These are phyloP conservation scores for Notodonta dromedarius DNA, from an alignment of 2,888 invertebrate genomes.

Conservation along the genomic window DNA sequence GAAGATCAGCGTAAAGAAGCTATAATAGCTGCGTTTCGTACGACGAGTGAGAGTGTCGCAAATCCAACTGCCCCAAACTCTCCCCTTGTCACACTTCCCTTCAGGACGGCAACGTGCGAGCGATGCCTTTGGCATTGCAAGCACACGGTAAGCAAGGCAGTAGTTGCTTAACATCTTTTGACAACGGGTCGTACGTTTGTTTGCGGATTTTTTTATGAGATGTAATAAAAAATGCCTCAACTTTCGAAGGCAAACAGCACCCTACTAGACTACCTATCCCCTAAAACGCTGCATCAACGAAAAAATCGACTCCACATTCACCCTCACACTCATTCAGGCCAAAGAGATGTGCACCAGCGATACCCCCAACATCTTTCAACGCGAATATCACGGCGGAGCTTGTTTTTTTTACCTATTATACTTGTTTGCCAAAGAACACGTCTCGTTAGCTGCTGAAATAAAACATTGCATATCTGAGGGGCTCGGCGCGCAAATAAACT, in stretches of 20 bases:
- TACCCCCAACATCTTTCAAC: conserved; percentile 4
- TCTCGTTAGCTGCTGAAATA: conserved; percentile 14
- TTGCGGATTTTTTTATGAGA: too few relatives aligned
- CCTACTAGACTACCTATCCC: neutral
- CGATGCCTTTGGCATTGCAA: too few relatives aligned
- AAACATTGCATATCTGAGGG: conserved; percentile 13
- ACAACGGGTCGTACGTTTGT: too few relatives aligned
- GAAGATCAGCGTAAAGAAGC: too few relatives aligned
- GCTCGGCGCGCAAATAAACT: conserved; percentile 20
- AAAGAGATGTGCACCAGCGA: conserved; percentile 8
- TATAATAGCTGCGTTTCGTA: too few relatives aligned
- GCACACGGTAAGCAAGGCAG: too few relatives aligned
- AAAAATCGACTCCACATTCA: neutral
- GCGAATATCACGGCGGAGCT: conserved; percentile 14
- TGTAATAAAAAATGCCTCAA: neutral
- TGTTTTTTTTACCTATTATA: conserved; percentile 25
- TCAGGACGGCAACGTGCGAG: too few relatives aligned
- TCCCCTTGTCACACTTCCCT: too few relatives aligned
- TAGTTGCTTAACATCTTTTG: too few relatives aligned
- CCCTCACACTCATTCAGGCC: neutral
- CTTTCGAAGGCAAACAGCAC: neutral
- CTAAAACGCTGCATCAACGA: neutral
- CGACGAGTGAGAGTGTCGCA: too few relatives aligned
- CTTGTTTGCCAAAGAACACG: conserved; percentile 21
- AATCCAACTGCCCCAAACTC: too few relatives aligned